A percentile compares a stretch with the other conserved stretches of the same genome.
Evolutionary conservation across 2,113 vertebrate genomes (phyloP).

Genomic region (Rhizomys pruinosus): DNA sequence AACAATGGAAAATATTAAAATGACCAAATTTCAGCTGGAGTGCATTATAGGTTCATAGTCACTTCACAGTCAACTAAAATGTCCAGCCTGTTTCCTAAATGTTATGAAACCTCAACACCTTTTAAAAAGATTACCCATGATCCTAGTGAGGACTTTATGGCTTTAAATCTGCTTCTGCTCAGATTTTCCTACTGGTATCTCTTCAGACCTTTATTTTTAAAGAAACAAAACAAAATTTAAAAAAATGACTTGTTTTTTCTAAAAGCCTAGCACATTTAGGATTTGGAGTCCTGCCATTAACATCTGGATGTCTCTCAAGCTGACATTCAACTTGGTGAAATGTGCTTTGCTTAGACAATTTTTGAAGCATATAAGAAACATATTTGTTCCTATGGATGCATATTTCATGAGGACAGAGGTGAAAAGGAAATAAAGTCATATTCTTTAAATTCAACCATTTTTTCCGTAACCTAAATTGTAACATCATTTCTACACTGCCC

Average conservation of each 20-base stretch:
- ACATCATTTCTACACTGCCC: too few species aligned
- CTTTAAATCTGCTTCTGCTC: conserved; percentile 55
- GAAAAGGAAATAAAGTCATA: background rate
- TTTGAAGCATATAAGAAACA: conserved; percentile 58
- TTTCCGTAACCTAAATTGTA: conserved; percentile 38
- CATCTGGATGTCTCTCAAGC: conserved; percentile 67
- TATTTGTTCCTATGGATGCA: conserved; percentile 27
- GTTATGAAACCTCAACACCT: background rate
- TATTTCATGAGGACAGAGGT: background rate
- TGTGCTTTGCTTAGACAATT: conserved; percentile 68
- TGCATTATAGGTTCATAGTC: background rate
- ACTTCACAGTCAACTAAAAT: conserved; percentile 42
- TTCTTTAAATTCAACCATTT: conserved; percentile 20
- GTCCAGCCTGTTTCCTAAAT: background rate
- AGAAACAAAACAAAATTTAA: conserved; percentile 69
- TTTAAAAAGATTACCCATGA: background rate
- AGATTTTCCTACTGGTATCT: conserved; percentile 57
- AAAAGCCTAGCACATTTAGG: conserved; percentile 55
- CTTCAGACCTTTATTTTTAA: conserved; percentile 68
- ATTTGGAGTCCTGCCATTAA: conserved; percentile 69
- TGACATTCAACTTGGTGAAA: conserved; percentile 71
- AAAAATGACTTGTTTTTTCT: background rate
- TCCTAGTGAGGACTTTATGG: background rate
- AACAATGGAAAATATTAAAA: conserved; percentile 36
- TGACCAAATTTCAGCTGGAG: background rate